Percentiles rank a stretch among this genome's conserved stretches.
phyloP scores from a whole-genome alignment of 2,113 vertebrate genomes.

The Suncus etruscus region DNA sequence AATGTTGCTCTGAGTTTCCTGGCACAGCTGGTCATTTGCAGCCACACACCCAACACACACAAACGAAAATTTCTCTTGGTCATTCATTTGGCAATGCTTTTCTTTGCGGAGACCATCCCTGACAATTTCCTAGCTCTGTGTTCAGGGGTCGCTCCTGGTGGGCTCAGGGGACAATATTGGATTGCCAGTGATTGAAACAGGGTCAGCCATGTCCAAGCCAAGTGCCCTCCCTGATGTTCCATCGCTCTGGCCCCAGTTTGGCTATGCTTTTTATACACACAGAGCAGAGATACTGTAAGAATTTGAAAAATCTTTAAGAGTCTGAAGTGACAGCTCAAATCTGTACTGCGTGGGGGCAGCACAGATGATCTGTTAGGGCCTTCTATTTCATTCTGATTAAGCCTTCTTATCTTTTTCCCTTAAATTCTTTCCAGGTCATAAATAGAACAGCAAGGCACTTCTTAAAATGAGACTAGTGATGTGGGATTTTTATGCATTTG shows the following conservation, averaged over 20 bases:
- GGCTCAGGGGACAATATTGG: too few species aligned
- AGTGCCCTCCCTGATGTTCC: too few species aligned
- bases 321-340: neutral
- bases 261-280: neutral
- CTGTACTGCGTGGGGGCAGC: too few species aligned
- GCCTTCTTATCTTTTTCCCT: neutral
- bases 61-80: slow-evolving; percentile 17
- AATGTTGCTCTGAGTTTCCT: slow-evolving; percentile 12
- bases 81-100: slow-evolving; percentile 32
- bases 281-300: neutral
- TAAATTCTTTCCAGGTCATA: neutral
- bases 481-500: neutral
- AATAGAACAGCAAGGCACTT: neutral
- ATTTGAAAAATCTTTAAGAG: slow-evolving; percentile 13
- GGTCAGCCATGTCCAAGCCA: too few species aligned
- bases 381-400: neutral
- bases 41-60: neutral
- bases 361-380: neutral
- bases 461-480: neutral
- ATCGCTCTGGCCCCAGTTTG: too few species aligned
- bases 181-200: too few species aligned
- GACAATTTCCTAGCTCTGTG: too few species aligned
- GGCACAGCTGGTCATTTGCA: slow-evolving; percentile 48
- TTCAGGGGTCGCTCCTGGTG: too few species aligned
- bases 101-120: neutral